phyloP scores from a whole-genome alignment of 2,797 vertebrate species.

The Acanthurus leucopareius region DNA sequence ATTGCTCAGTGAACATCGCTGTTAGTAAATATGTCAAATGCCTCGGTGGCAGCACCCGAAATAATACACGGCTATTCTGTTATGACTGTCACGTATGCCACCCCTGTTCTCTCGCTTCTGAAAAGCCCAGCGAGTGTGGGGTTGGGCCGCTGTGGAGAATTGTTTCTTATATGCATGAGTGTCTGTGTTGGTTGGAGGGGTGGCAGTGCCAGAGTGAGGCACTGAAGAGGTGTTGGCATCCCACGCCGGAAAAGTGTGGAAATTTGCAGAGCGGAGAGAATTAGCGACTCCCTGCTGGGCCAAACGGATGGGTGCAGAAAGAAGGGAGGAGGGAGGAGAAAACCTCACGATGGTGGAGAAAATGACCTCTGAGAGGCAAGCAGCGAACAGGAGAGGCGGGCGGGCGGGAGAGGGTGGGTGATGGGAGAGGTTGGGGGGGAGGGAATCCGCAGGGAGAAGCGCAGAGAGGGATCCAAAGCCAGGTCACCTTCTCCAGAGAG shows the following conservation, averaged over 20 bases:
- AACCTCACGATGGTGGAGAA: constrained; percentile 64
- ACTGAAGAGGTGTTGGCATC: constrained; percentile 75
- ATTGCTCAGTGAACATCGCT: constrained; percentile 51
- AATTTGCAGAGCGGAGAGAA: constrained; percentile 77
- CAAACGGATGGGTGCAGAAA: constrained; percentile 62
- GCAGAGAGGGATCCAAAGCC: constrained; percentile 70
- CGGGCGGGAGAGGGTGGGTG: constrained; percentile 21
- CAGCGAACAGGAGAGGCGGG: constrained; percentile 32
- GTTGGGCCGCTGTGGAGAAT: constrained; percentile 53
- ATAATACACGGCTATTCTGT: constrained; percentile 45
- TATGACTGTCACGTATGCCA: constrained; percentile 56
- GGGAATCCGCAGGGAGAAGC: constrained; percentile 65
- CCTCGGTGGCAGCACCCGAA: constrained; percentile 28
- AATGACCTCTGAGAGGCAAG: constrained; percentile 76
- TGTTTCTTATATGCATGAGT: constrained; percentile 39
- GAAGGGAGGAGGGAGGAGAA: constrained; percentile 32
- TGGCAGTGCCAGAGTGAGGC: constrained; percentile 62
- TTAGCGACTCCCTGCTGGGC: constrained; percentile 73
- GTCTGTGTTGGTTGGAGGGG: constrained; percentile 46
- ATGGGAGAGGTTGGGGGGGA: background rate
- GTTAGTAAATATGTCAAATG: constrained; percentile 64
- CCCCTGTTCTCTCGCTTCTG: constrained; percentile 59
- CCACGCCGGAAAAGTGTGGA: constrained; percentile 76
- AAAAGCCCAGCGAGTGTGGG: constrained; percentile 56
- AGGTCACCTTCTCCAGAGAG: constrained; percentile 83